These are phyloP conservation scores for Cephalopachus bancanus DNA, from an alignment of 2,797 vertebrate genomes.

Conservation along the genomic window DNA sequence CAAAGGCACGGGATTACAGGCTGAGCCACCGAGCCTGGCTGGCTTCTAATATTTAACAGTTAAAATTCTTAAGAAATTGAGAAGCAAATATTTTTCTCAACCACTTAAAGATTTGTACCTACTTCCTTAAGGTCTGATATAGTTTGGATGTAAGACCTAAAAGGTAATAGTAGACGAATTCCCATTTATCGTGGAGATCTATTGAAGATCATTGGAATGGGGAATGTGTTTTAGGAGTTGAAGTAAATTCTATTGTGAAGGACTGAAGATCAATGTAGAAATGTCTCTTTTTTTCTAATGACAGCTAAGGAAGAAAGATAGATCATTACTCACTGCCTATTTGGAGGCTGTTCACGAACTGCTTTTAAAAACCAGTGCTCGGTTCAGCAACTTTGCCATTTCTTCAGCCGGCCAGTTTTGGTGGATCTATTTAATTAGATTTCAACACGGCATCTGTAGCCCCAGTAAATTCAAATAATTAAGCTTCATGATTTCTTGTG, in stretches of 20 bases:
- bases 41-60: slow-evolving; percentile 37
- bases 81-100: background rate
- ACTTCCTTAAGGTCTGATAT: background rate
- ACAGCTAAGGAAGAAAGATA: slow-evolving; percentile 70
- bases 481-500: slow-evolving; percentile 88
- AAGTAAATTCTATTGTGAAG: slow-evolving; percentile 77
- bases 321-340: slow-evolving; percentile 79
- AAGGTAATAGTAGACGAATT: background rate
- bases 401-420: slow-evolving; percentile 82
- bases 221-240: slow-evolving; percentile 39
- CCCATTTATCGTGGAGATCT: slow-evolving; percentile 35
- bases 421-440: slow-evolving; percentile 88
- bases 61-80: slow-evolving; percentile 48
- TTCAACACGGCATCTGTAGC: slow-evolving; percentile 85
- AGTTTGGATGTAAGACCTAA: background rate
- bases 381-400: slow-evolving; percentile 81
- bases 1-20: too few relatives aligned
- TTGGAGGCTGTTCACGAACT: slow-evolving; percentile 81
- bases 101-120: background rate
- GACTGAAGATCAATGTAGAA: slow-evolving; percentile 71
- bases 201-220: background rate
- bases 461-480: slow-evolving; percentile 88
- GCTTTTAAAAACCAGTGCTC: slow-evolving; percentile 81
- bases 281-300: slow-evolving; percentile 44
- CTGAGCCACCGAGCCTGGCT: too few relatives aligned